Conservation (phyloP, 30 jellyfish, hydroid and myxozoan species). For the Cassiopea andromeda region DNA sequence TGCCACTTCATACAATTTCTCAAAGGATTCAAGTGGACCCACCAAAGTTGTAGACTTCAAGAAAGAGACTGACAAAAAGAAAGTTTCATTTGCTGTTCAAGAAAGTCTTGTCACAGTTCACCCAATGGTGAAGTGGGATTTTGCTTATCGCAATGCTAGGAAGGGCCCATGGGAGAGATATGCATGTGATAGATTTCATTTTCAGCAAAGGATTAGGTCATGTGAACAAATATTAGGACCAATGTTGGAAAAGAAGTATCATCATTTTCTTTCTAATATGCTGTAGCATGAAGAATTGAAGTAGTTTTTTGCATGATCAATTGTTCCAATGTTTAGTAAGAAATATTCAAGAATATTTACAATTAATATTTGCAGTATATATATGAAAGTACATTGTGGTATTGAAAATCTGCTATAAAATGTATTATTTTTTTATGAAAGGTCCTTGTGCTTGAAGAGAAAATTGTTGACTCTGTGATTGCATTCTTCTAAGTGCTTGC, state of each 20-base stretch:
- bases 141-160: conserved; percentile 60
- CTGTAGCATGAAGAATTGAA: background rate
- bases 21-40: background rate
- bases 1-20: background rate
- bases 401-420: no score
- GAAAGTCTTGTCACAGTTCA: conserved; percentile 45
- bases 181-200: conserved; percentile 67
- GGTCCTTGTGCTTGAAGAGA: no score
- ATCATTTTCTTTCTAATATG: conserved; percentile 1
- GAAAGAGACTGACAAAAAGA: conserved; percentile 14
- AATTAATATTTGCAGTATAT: no score
- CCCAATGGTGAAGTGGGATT: conserved; percentile 58
- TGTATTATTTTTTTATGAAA: no score
- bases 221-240: conserved; percentile 40
- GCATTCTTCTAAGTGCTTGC: no score
- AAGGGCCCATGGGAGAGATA: conserved; percentile 70
- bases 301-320: background rate
- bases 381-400: no score
- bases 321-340: no score
- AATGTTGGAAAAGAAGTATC: conserved; percentile 23
- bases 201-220: conserved; percentile 38
- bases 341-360: no score
- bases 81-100: conserved; percentile 49
- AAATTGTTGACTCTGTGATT: no score
- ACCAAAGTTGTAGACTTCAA: background rate